Evolutionary conservation across 1,140 invertebrate genomes (phyloP).

Genomic region (Aricia agestis): DNA sequence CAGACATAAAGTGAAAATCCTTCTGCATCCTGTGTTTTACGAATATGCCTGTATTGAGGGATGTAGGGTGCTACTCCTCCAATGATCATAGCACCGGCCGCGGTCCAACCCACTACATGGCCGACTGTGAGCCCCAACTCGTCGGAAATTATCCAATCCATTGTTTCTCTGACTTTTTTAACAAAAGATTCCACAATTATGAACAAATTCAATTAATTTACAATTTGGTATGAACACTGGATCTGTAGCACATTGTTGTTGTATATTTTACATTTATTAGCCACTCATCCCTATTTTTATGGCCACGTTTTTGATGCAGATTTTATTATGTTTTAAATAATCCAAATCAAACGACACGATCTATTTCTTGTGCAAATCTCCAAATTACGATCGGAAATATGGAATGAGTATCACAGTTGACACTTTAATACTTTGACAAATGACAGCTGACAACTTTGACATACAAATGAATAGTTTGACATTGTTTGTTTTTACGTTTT

Average conservation of each 20-base stretch:
- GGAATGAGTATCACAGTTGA: background rate
- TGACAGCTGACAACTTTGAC: background rate
- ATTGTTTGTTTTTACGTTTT: too few relatives aligned
- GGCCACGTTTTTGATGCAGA: background rate
- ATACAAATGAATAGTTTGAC: too few relatives aligned
- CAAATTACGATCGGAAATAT: background rate
- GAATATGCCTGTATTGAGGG: conserved; percentile 96
- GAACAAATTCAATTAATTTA: background rate
- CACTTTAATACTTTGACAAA: background rate
- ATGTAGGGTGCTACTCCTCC: conserved; percentile 92
- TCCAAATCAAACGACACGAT: background rate
- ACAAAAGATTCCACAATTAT: conserved; percentile 7
- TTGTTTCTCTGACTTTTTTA: conserved; percentile 39
- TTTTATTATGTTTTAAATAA: background rate
- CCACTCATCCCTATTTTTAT: background rate
- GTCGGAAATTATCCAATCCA: conserved; percentile 85
- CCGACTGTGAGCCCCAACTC: conserved; percentile 81
- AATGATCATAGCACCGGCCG: conserved; percentile 91
- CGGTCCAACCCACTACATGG: conserved; percentile 81
- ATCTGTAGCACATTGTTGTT: background rate
- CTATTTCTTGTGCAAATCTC: background rate
- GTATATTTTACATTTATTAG: background rate
- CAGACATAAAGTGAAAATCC: conserved; percentile 99
- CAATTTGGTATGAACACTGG: background rate
- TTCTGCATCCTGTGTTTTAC: conserved; percentile 91